phyloP scores from a whole-genome alignment of 2,888 invertebrate species.

The Scelioninae gen. 1 region DNA sequence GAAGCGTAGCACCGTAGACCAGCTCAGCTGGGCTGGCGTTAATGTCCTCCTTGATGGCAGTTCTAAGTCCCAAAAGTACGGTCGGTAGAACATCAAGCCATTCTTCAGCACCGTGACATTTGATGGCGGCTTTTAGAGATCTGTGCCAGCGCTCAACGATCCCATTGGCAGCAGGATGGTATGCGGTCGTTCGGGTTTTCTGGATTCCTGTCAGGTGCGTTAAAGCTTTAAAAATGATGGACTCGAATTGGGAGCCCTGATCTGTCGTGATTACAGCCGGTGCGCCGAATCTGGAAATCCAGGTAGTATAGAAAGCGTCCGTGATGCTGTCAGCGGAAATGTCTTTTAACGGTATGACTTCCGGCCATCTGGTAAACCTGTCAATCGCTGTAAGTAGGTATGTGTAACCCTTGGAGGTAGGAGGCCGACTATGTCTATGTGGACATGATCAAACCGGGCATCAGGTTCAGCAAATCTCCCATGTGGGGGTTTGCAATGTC shows the following conservation, averaged over 20 bases:
- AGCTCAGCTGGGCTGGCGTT: slow-evolving; percentile 68
- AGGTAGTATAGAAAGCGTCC: neutral
- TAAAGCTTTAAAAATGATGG: slow-evolving; percentile 74
- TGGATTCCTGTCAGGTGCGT: slow-evolving; percentile 56
- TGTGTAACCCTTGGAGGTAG: slow-evolving; percentile 71
- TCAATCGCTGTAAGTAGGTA: slow-evolving; percentile 72
- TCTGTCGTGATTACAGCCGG: slow-evolving; percentile 64
- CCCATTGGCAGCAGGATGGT: slow-evolving; percentile 56
- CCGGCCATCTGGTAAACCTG: slow-evolving; percentile 75
- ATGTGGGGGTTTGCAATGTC: slow-evolving; percentile 70
- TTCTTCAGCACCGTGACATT: slow-evolving; percentile 31
- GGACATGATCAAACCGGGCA: slow-evolving; percentile 77
- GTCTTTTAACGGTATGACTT: slow-evolving; percentile 65
- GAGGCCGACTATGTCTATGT: slow-evolving; percentile 79
- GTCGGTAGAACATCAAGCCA: slow-evolving; percentile 71
- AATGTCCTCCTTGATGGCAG: slow-evolving; percentile 59
- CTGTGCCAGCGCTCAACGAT: slow-evolving; percentile 76
- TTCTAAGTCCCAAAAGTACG: slow-evolving; percentile 67
- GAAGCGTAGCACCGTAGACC: slow-evolving; percentile 61
- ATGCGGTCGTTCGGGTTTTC: slow-evolving; percentile 62
- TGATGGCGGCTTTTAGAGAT: slow-evolving; percentile 74
- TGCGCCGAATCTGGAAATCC: slow-evolving; percentile 8
- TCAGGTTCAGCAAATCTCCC: slow-evolving; percentile 64
- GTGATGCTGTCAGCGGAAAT: neutral
- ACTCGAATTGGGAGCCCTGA: slow-evolving; percentile 77